phyloP scores from a whole-genome alignment of 2,113 vertebrate species.

The Rhizomys pruinosus region DNA sequence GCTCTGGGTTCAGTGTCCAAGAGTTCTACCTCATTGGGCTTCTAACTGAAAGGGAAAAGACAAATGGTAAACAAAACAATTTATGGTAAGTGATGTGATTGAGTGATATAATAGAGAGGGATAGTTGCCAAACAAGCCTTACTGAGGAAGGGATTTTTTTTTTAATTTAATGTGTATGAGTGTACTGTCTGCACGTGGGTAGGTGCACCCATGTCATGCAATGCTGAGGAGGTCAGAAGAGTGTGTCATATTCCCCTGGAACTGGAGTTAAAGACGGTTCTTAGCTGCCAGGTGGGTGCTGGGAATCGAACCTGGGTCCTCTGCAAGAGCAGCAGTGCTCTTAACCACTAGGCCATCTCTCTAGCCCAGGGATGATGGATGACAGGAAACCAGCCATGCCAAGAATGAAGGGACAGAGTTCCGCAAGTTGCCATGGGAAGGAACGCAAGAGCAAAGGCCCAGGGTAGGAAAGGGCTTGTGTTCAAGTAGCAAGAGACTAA shows the following conservation, averaged over 20 bases:
- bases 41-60: conserved; percentile 2
- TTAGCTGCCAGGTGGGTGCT: too few species aligned
- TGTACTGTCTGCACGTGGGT: too few species aligned
- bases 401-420: neutral
- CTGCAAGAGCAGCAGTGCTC: too few species aligned
- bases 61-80: conserved; percentile 29
- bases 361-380: neutral
- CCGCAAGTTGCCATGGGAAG: neutral
- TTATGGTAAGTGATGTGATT: neutral
- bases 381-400: neutral
- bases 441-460: neutral
- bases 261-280: too few species aligned
- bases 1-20: neutral
- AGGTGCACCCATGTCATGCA: too few species aligned
- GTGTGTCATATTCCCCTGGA: too few species aligned
- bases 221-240: too few species aligned
- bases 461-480: neutral
- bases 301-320: too few species aligned
- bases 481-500: neutral
- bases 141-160: neutral
- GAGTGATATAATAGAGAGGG: neutral
- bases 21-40: neutral
- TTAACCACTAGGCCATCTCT: too few species aligned
- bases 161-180: too few species aligned
- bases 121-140: conserved; percentile 14